Evolutionary conservation across 2,888 invertebrate species (phyloP).

Genomic region (Physocephala rufipes): DNA sequence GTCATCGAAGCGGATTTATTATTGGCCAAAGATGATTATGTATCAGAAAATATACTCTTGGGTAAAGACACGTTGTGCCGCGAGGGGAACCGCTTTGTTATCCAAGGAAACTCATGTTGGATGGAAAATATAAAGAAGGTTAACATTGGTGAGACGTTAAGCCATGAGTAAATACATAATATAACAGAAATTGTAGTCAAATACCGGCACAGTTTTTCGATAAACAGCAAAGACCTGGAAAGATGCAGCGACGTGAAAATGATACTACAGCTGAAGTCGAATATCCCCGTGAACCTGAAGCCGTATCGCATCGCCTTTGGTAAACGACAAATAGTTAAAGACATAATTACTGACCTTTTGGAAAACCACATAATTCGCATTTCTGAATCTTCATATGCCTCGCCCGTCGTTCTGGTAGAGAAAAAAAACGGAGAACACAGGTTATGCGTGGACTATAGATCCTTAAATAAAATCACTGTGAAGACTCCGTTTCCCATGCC

Average conservation of each 20-base stretch:
- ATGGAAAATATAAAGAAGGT: slow-evolving; percentile 19
- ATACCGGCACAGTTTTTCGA: slow-evolving; percentile 26
- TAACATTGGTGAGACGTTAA: background rate
- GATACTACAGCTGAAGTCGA: slow-evolving; percentile 35
- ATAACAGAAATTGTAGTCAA: slow-evolving; percentile 13
- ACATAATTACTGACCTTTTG: slow-evolving; percentile 33
- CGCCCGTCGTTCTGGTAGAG: slow-evolving; percentile 41
- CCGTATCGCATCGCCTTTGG: slow-evolving; percentile 22
- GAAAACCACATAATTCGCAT: slow-evolving; percentile 39
- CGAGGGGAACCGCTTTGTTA: slow-evolving; percentile 34
- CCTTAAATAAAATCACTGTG: slow-evolving; percentile 38
- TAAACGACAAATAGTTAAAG: slow-evolving; percentile 20
- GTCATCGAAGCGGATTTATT: slow-evolving; percentile 21
- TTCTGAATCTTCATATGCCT: slow-evolving; percentile 42
- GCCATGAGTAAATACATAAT: slow-evolving; percentile 14
- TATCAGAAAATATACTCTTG: slow-evolving; percentile 31
- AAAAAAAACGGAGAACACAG: slow-evolving; percentile 45
- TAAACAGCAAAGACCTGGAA: slow-evolving; percentile 26
- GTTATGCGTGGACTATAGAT: slow-evolving; percentile 42
- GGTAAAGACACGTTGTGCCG: slow-evolving; percentile 37
- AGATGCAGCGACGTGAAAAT: slow-evolving; percentile 38
- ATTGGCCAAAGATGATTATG: slow-evolving; percentile 21
- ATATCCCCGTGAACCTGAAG: slow-evolving; percentile 22
- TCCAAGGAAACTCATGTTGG: slow-evolving; percentile 38
- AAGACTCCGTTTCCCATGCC: slow-evolving; percentile 43